phyloP scores from a whole-genome alignment of 2,797 vertebrate genomes.

The Notamacropus eugenii region DNA sequence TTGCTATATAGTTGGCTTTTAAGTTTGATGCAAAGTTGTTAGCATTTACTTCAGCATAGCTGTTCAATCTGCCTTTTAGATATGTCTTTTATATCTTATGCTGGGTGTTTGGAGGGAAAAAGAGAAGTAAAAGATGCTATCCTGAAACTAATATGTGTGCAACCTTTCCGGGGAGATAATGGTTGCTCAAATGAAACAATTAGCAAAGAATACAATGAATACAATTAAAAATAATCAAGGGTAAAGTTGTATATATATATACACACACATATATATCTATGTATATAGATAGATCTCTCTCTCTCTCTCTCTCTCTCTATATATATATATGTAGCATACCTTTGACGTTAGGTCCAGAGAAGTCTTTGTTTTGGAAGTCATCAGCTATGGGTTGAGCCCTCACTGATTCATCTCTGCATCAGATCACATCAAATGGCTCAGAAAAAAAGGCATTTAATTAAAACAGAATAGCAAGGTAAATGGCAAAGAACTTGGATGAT shows the following conservation, averaged over 20 bases:
- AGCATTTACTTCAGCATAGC: neutral
- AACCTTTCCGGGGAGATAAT: neutral
- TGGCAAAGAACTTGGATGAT: neutral
- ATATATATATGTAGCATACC: neutral
- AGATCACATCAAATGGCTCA: neutral
- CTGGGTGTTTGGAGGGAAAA: neutral
- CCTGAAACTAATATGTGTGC: neutral
- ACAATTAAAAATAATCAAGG: no score
- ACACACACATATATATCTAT: no score
- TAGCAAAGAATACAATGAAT: neutral
- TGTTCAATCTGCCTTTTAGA: neutral
- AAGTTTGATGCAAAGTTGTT: neutral
- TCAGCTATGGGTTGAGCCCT: neutral
- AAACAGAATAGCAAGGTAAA: neutral
- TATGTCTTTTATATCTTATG: neutral
- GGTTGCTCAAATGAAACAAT: neutral
- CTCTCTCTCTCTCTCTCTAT: no score
- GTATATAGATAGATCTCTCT: neutral
- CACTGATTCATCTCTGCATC: neutral
- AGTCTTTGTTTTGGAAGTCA: neutral
- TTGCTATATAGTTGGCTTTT: neutral
- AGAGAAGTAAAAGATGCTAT: neutral
- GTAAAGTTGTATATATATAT: neutral
- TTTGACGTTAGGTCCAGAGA: neutral
- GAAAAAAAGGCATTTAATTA: neutral